phyloP scores from a whole-genome alignment of 2,888 invertebrate genomes.

The Drosophila falleni region DNA sequence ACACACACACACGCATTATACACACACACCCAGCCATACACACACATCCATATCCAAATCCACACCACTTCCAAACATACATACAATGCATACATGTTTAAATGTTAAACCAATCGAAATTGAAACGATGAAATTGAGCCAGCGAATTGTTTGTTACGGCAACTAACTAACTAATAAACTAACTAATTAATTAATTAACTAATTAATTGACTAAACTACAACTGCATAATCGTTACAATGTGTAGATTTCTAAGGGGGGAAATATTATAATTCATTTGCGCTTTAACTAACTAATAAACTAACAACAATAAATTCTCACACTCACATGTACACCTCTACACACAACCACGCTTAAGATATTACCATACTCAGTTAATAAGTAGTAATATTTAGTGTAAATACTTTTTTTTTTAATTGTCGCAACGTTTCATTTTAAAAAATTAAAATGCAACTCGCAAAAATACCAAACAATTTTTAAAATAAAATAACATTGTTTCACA shows the following conservation, averaged over 20 bases:
- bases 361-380: conserved; percentile 78
- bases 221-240: conserved; percentile 14
- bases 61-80: conserved; percentile 12
- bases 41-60: conserved; percentile 3
- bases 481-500: conserved; percentile 13
- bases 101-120: conserved; percentile 23
- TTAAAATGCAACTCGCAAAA: conserved; percentile 15
- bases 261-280: conserved; percentile 13
- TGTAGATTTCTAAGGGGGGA: conserved; percentile 18
- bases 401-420: conserved; percentile 29
- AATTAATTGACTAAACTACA: not conserved
- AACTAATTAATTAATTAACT: conserved; percentile 29
- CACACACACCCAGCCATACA: conserved; percentile 5
- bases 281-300: not conserved
- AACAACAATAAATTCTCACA: not conserved
- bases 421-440: conserved; percentile 7
- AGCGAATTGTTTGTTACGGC: conserved; percentile 55
- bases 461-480: not conserved
- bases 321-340: conserved; percentile 16
- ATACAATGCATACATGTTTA: conserved; percentile 8
- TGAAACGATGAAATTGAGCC: not conserved
- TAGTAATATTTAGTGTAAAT: conserved; percentile 69
- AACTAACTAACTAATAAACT: conserved; percentile 15
- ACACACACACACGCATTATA: conserved; percentile 9
- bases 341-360: conserved; percentile 72